Conservation (phyloP, 2,113 vertebrate species). For the Nannobrachium achirus region DNA sequence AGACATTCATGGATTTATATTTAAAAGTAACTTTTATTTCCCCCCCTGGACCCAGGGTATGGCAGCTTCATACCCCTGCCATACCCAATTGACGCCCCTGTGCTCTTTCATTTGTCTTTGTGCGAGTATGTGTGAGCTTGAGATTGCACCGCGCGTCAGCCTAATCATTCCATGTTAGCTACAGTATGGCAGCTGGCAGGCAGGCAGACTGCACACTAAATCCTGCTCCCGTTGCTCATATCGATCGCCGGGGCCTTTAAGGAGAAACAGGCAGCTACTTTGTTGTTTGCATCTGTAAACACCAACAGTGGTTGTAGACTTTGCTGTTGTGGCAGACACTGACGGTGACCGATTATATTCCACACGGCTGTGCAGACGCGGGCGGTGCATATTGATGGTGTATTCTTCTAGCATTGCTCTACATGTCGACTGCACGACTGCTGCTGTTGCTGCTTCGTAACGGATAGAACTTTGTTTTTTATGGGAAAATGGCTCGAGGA, state of each 20-base stretch:
- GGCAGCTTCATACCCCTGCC: too few relatives aligned
- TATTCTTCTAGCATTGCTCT: slow-evolving; percentile 2
- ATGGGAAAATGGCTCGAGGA: too few relatives aligned
- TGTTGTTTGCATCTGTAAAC: slow-evolving; percentile 56
- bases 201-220: slow-evolving; percentile 49
- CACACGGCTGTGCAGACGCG: background rate
- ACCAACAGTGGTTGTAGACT: slow-evolving; percentile 7
- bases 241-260: slow-evolving; percentile 61
- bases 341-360: slow-evolving; percentile 16
- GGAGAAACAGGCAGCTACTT: slow-evolving; percentile 40
- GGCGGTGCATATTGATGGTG: background rate
- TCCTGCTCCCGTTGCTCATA: slow-evolving; percentile 56
- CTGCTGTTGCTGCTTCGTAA: background rate
- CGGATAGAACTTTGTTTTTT: too few relatives aligned
- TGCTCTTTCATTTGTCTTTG: too few relatives aligned
- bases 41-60: too few relatives aligned
- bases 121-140: too few relatives aligned
- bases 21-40: too few relatives aligned
- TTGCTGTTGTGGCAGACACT: background rate
- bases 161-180: slow-evolving; percentile 53
- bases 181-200: slow-evolving; percentile 58
- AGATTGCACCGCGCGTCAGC: slow-evolving; percentile 45
- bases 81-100: too few relatives aligned
- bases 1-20: too few relatives aligned
- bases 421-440: background rate